Base-by-base conservation (phyloP, 2,888 invertebrate genomes). In the Trissoscelio sp. region DNA sequence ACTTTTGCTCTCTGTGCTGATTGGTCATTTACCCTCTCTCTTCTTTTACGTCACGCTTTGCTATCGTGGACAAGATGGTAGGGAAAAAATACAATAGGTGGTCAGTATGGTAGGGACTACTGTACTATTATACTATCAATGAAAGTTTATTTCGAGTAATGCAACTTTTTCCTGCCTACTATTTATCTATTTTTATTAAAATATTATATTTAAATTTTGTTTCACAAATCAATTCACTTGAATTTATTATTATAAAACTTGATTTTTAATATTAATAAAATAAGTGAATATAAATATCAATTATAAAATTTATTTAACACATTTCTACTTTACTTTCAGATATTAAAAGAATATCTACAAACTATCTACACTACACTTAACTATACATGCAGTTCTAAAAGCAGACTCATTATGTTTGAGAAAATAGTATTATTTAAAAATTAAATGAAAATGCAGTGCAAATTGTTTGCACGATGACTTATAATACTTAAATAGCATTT, bases 341-440 rank as follows among this genome's bases (percentile, higher is more conserved):
- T 24, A 24, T 24, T 24, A 24, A 24, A 24, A 4, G 24, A 24
- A 4, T 24, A 24, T 24, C 18, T 46, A 18, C 20, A 46, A 46
- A 18, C 2, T 9, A 46, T 3, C 20, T 46, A 12, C 5, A 46
- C 9, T 28, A 3, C 22, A n/a, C n/a, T 0, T 28, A 51, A 6
- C 16, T 22, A 22, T 22, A 57, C 12, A 22, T n/a, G 16, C 14
- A 14, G 9, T 46, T 37, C 20, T 37, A 66, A 66, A 66, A 39
- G 24, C 24, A 18, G 9, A 34, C 42, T 55, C 28, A 42, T 53
- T 53, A 53, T 42, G 67, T 53, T 55, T 31, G 5, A 42, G 42
- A 67, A 53, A 67, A 67, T 67, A 55, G 31, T 31, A 16, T 39
- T 39, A 53, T 66, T 66, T 66, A 66, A 24, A 66, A 39, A 31